Evolutionary conservation across 2,888 invertebrate genomes (phyloP), one percentile per base, ranked within the genome.

Genomic region (Trypoxylon attenuatum): DNA sequence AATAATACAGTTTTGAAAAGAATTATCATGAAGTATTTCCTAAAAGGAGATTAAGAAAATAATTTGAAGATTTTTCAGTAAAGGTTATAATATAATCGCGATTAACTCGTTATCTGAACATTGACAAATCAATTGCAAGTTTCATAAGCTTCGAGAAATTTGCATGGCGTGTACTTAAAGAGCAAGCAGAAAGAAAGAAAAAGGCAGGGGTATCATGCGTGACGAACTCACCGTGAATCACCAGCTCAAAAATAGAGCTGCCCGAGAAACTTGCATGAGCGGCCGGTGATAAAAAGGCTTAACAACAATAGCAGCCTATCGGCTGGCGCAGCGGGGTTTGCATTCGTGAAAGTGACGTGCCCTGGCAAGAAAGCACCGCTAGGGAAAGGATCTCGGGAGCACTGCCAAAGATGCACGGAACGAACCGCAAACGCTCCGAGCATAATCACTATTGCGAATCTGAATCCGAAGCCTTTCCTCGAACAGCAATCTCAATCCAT

Each of bases 221-320:
- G 69, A 75, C 69, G 75, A 71, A 68, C 61, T 51, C 52, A n/a
- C 29, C 49, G 58, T 75, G 75, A 75, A 68, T 75, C 75, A 75
- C 63, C 69, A 39, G 42, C 23, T 6, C 42, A 65, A 64, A 67
- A 67, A 75, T 71, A 71, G 61, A 65, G 47, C 46, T 27, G 22
- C n/a, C n/a, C 42, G 64, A 45, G 49, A 52, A 54, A 50, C 45
- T 47, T 52, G 50, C 46, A 29, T 52, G 58, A 58, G 38, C n/a
- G 21, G 43, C 38, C 39, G 21, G 19, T 39, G 64, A 65, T 68
- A 71, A 64, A 68, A 61, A 53, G 47, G 23, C 41, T 45, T 29
- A 21, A 16, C 45, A 47, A 59, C 67, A 47, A 71, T 71, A 19
- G 33, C 8, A 8, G 47, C 15, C 45, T 47, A 53, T 63, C 27